A percentile compares a stretch with the other conserved stretches of the same genome.
These are phyloP conservation scores for Silurus aristotelis DNA, from an alignment of 2,797 vertebrate species.

Conservation along the genomic window DNA sequence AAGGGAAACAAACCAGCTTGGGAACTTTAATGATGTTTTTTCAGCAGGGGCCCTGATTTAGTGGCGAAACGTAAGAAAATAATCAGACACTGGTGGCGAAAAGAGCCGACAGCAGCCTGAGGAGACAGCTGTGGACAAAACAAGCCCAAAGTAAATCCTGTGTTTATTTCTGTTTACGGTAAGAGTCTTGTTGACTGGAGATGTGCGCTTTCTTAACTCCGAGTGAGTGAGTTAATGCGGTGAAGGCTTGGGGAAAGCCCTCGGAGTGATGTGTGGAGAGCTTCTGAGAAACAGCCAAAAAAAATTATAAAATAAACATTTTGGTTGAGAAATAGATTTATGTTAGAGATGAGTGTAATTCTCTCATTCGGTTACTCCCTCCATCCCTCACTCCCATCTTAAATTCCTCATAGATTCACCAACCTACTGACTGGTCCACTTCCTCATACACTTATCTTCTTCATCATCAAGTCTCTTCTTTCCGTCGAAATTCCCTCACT, in stretches of 20 bases:
- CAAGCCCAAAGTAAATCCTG: constrained; percentile 12
- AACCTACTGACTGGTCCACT: not conserved
- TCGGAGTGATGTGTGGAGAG: no score
- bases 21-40: constrained; percentile 9
- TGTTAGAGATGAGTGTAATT: no score
- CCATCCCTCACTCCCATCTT: not conserved
- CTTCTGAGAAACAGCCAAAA: not conserved
- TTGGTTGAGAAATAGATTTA: no score
- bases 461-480: not conserved
- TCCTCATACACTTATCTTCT: not conserved
- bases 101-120: constrained; percentile 5
- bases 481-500: no score
- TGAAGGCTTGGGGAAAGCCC: not conserved
- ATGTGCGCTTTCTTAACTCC: not conserved
- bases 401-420: not conserved
- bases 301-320: not conserved
- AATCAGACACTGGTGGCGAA: constrained; percentile 25
- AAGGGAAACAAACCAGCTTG: not conserved
- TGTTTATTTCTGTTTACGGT: constrained; percentile 36
- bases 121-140: not conserved
- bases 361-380: not conserved
- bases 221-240: no score
- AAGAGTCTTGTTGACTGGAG: not conserved
- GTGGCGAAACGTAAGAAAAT: constrained; percentile 8
- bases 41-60: not conserved